Conservation (phyloP, 2,113 vertebrate species). For the Pygoscelis antarcticus region DNA sequence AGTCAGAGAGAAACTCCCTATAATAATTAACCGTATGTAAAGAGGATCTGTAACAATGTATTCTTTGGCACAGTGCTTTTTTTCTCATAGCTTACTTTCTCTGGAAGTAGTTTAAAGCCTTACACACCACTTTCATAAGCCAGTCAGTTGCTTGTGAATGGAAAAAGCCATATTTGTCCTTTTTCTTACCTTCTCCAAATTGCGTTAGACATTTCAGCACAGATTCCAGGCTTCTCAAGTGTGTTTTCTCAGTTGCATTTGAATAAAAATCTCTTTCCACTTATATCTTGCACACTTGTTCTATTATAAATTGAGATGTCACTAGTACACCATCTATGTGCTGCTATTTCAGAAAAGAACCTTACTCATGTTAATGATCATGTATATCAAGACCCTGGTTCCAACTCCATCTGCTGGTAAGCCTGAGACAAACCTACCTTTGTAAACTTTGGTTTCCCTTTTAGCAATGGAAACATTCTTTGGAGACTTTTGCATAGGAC, state of each 20-base stretch:
- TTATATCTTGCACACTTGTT: not conserved
- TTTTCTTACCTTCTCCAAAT: slow-evolving; percentile 3
- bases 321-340: not conserved
- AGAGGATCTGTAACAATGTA: slow-evolving; percentile 11
- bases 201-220: not conserved
- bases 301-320: not conserved
- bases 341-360: not conserved
- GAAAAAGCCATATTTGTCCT: not conserved
- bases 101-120: slow-evolving; percentile 36
- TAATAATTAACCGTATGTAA: not conserved
- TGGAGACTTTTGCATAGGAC: not conserved
- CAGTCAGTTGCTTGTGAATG: not conserved
- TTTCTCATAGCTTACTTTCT: slow-evolving; percentile 15
- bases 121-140: not conserved
- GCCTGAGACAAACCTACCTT: not conserved
- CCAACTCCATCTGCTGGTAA: slow-evolving; percentile 57
- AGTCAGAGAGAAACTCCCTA: not conserved
- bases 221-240: not conserved
- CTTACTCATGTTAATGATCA: not conserved
- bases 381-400: not conserved
- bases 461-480: not conserved
- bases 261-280: not conserved
- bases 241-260: not conserved
- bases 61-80: not conserved
- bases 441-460: not conserved